These are phyloP conservation scores for Girardinichthys multiradiatus DNA, from an alignment of 2,113 vertebrate genomes.

Conservation along the genomic window DNA sequence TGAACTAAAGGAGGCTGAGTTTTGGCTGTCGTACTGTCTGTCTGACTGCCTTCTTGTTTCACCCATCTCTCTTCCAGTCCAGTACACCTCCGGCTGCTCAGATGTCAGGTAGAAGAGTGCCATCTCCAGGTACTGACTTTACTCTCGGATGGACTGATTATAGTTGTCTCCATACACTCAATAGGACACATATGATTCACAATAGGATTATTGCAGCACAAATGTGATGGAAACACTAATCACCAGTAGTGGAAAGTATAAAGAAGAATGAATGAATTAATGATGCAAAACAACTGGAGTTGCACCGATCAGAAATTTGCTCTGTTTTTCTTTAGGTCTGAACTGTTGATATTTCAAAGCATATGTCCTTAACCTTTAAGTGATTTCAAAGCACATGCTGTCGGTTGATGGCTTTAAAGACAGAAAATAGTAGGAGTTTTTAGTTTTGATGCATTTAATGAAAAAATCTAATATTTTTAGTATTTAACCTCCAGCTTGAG, in stretches of 20 bases:
- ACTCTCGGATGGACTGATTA: not conserved
- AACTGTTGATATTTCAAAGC: too few species aligned
- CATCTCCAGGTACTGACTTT: constrained; percentile 80
- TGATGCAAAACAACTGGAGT: not conserved
- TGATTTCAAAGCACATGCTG: too few species aligned
- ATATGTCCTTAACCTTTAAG: too few species aligned
- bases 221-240: not conserved
- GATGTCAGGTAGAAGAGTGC: constrained; percentile 57
- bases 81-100: constrained; percentile 50
- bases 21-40: not conserved
- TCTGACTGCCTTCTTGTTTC: constrained; percentile 10
- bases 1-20: constrained; percentile 1
- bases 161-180: not conserved
- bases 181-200: not conserved
- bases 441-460: not conserved
- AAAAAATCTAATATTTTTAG: too few species aligned
- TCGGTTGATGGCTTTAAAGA: too few species aligned
- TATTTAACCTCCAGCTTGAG: too few species aligned
- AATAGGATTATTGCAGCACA: not conserved
- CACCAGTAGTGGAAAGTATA: not conserved
- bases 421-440: not conserved
- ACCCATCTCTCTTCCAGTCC: constrained; percentile 70
- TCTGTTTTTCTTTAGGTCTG: not conserved
- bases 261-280: not conserved
- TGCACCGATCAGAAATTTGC: not conserved